Conservation (phyloP, 2,797 vertebrate genomes). For the Tokudaia tokunoshimensis region DNA sequence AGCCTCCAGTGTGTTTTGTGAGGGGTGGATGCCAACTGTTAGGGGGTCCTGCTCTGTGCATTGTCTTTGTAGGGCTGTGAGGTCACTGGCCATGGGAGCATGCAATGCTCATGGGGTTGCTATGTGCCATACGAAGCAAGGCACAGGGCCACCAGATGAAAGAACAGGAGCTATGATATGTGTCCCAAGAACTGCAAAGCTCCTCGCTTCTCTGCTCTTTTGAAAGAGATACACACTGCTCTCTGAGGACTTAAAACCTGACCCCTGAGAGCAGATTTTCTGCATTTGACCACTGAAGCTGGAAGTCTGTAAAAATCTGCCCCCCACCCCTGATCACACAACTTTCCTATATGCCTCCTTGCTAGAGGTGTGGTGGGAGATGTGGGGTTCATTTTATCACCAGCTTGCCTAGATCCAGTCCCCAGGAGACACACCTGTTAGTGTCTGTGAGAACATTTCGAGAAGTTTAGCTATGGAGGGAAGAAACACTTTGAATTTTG, state of each 20-base stretch:
- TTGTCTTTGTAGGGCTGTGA: neutral
- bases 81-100: no score
- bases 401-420: neutral
- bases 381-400: neutral
- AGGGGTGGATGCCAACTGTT: neutral
- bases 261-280: neutral
- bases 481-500: neutral
- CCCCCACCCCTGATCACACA: neutral
- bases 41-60: neutral
- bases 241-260: neutral
- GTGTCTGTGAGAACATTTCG: neutral
- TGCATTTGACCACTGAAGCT: neutral
- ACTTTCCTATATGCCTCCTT: neutral
- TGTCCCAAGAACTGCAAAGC: accelerated
- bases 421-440: neutral
- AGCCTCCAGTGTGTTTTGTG: neutral
- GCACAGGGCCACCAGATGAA: accelerated
- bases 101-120: neutral
- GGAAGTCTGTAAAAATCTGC: neutral
- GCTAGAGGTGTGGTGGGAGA: neutral
- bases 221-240: accelerated
- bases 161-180: accelerated
- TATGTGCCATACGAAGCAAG: accelerated
- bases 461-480: neutral
- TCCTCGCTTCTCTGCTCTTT: neutral